Conservation (phyloP, 2,888 invertebrate genomes). For the Hirtodrosophila trivittata region DNA sequence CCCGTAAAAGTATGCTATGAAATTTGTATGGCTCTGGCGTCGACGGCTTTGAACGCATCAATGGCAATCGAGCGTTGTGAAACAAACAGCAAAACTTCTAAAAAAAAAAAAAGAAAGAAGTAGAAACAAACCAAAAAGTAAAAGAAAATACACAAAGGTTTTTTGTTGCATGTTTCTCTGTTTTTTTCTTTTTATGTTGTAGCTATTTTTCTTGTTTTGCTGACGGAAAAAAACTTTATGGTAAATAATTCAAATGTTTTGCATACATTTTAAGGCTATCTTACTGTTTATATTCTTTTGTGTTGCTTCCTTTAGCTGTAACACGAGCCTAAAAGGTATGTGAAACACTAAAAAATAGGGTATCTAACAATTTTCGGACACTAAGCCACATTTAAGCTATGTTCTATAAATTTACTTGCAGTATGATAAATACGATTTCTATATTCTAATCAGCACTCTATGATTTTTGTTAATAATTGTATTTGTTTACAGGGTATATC, state of each 20-base stretch:
- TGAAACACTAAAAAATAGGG: background rate
- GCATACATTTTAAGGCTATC: constrained; percentile 34
- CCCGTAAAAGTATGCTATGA: constrained; percentile 71
- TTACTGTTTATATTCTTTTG: constrained; percentile 19
- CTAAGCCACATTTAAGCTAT: no score
- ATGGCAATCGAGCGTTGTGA: constrained; percentile 51
- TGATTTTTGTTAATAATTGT: no score
- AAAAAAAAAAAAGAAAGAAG: constrained; percentile 4
- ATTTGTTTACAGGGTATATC: no score
- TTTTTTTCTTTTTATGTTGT: constrained; percentile 22
- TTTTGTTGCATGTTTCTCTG: constrained; percentile 17
- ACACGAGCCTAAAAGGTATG: background rate
- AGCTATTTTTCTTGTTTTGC: constrained; percentile 8
- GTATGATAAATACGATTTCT: no score
- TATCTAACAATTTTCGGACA: background rate
- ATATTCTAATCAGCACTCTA: no score
- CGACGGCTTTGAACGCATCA: constrained; percentile 62
- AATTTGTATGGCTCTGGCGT: constrained; percentile 56
- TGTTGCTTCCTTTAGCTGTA: constrained; percentile 13
- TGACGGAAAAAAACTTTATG: constrained; percentile 54
- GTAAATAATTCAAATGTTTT: constrained; percentile 65
- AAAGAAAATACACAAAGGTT: constrained; percentile 43
- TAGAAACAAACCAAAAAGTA: constrained; percentile 13
- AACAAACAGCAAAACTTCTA: constrained; percentile 42
- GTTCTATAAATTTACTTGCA: no score